A percentile compares a stretch with the other conserved stretches of the same genome.
Evolutionary conservation across 2,888 invertebrate species (phyloP).

Genomic region (Acleris sparsana): DNA sequence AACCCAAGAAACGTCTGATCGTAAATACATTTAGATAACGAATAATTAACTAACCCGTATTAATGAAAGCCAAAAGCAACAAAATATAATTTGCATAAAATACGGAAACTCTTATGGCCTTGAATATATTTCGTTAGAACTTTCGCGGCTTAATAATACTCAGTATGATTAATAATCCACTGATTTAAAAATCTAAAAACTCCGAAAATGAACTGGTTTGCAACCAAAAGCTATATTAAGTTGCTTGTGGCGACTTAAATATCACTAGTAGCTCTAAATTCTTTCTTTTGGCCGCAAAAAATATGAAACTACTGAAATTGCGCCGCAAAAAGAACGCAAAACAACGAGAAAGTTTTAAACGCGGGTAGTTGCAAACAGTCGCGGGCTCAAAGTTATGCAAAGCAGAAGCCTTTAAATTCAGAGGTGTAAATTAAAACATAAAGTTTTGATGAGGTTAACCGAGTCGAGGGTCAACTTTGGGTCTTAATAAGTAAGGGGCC

Average conservation of each 20-base stretch:
- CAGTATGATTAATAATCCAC: no score
- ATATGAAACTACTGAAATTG: constrained; percentile 1
- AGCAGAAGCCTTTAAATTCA: constrained; percentile 16
- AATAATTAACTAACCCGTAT: no score
- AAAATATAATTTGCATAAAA: no score
- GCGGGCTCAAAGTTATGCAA: constrained; percentile 8
- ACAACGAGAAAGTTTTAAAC: constrained; percentile 12
- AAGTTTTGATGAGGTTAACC: constrained; percentile 15
- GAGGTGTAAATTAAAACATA: constrained; percentile 20
- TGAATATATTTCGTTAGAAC: no score
- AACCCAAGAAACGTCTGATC: no score
- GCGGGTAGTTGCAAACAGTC: constrained; percentile 11
- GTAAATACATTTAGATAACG: no score
- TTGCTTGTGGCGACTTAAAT: not conserved
- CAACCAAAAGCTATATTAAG: not conserved
- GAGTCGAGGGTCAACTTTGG: constrained; percentile 9
- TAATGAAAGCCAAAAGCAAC: no score
- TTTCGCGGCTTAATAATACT: no score
- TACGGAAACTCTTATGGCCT: no score
- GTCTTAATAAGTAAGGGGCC: not conserved
- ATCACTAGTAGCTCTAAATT: not conserved
- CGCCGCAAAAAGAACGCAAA: not conserved
- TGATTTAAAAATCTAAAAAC: no score
- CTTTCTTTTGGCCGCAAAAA: not conserved
- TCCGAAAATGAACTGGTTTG: no score